Evolutionary conservation across 2,113 vertebrate species (phyloP).

Genomic region (Erythrocercus mccallii): DNA sequence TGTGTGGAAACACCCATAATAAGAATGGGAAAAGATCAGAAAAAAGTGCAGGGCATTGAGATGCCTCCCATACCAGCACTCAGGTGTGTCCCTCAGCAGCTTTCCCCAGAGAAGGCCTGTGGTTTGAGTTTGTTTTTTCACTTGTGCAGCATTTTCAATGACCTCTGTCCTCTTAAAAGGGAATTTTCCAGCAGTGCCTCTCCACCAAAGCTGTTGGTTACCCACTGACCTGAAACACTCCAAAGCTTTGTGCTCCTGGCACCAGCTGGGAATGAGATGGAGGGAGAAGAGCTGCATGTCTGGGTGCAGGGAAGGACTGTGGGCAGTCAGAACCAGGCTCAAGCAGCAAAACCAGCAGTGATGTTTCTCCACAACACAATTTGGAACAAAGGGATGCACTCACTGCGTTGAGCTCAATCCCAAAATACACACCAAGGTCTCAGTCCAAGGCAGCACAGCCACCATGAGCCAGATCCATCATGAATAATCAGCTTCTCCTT

Average conservation of each 20-base stretch:
- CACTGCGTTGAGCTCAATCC: background rate
- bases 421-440: background rate
- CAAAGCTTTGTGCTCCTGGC: background rate
- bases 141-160: background rate
- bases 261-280: background rate
- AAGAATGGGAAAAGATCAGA: background rate
- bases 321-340: background rate
- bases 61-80: background rate
- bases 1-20: background rate
- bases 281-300: background rate
- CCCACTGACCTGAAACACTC: background rate
- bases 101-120: background rate
- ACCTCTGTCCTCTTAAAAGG: background rate
- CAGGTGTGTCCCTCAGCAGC: background rate
- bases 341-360: background rate
- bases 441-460: background rate
- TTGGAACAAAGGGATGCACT: background rate
- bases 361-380: background rate
- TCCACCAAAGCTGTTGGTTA: background rate
- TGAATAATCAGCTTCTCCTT: background rate
- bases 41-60: background rate
- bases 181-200: background rate
- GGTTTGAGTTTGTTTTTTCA: background rate
- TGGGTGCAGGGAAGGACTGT: background rate
- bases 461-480: background rate